Conservation (phyloP, 1,140 invertebrate species). For the Neelides sp. region DNA sequence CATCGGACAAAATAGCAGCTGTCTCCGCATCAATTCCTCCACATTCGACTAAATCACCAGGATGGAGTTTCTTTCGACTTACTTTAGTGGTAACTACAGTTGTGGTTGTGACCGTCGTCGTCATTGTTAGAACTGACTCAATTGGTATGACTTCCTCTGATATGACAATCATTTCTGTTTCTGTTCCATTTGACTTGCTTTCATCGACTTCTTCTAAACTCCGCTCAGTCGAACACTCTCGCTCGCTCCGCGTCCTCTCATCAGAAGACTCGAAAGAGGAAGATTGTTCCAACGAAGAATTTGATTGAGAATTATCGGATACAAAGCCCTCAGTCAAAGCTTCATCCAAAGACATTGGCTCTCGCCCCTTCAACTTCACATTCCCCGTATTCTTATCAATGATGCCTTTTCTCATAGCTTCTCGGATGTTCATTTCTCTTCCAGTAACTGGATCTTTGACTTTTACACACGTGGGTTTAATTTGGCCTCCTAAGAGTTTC, state of each 20-base stretch:
- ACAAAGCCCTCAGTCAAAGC: conserved; percentile 44
- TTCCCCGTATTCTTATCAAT: conserved; percentile 58
- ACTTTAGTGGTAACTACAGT: conserved; percentile 28
- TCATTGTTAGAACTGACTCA: conserved; percentile 26
- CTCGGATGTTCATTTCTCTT: conserved; percentile 53
- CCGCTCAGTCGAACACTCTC: conserved; percentile 18
- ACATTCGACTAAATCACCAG: conserved; percentile 54
- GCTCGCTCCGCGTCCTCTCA: too few relatives aligned
- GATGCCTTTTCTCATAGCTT: conserved; percentile 62
- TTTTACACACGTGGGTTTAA: conserved; percentile 53
- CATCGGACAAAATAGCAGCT: conserved; percentile 49
- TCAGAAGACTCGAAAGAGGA: conserved; percentile 35
- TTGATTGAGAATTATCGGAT: conserved; percentile 31
- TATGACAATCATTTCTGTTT: conserved; percentile 8
- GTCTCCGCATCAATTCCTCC: conserved; percentile 63
- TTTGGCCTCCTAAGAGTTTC: conserved; percentile 52
- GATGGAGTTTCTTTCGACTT: conserved; percentile 30
- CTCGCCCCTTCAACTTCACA: conserved; percentile 48
- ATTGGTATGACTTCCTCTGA: conserved; percentile 25
- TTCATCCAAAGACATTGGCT: conserved; percentile 54
- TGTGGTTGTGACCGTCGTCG: conserved; percentile 26
- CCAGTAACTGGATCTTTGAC: conserved; percentile 61
- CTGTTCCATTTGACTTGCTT: background rate
- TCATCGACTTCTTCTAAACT: background rate
- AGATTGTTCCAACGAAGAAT: too few relatives aligned